A percentile compares a stretch with the other conserved stretches of the same genome.
Conservation (phyloP, 2,797 vertebrate species). For the Halcyon chelicuti region DNA sequence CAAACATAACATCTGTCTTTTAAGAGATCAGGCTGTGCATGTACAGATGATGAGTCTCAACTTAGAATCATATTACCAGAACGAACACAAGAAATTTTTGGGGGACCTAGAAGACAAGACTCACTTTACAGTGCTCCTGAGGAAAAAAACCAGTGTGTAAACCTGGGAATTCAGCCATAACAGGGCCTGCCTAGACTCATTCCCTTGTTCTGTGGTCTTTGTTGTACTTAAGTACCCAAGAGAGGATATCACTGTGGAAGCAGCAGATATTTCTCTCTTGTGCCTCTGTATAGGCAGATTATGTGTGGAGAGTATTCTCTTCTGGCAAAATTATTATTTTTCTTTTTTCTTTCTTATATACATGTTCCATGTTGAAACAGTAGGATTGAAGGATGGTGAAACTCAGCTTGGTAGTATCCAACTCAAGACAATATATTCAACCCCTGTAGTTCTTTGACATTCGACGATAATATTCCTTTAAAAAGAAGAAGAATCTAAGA, state of each 20-base stretch:
- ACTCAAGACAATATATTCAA: background rate
- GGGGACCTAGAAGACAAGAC: background rate
- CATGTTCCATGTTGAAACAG: background rate
- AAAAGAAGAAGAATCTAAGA: background rate
- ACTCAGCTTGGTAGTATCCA: background rate
- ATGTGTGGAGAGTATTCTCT: background rate
- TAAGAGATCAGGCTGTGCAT: background rate
- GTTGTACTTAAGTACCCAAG: background rate
- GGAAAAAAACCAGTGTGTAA: background rate
- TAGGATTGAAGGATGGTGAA: background rate
- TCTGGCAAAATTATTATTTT: background rate
- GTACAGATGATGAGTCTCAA: background rate
- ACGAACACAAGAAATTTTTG: background rate
- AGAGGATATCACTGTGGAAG: background rate
- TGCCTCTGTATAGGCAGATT: background rate
- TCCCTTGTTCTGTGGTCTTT: background rate
- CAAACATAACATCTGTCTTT: background rate
- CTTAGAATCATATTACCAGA: background rate
- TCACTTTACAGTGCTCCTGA: background rate
- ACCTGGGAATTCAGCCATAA: background rate
- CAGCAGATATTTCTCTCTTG: background rate
- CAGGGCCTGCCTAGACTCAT: background rate
- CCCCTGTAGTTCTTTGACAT: background rate
- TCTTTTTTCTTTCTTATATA: background rate
- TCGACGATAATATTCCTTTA: background rate